Base-by-base conservation (phyloP, 2,888 invertebrate species). In the Thymelicus lineola region DNA sequence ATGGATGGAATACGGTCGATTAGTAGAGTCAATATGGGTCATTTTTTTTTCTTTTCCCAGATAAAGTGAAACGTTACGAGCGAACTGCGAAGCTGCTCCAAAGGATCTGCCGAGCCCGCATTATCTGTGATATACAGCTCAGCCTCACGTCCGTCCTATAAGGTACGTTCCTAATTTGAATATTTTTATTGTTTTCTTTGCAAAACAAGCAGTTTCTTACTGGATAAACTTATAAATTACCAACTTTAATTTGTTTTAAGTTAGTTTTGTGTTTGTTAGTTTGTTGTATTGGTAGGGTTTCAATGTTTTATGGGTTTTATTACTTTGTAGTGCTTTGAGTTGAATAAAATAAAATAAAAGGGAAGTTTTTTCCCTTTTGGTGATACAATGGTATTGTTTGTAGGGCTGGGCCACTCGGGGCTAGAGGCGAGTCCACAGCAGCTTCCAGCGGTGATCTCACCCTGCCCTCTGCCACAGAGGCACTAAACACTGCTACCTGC, bases 321-420 rank as follows among this genome's bases (percentile, higher is more conserved):
- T 58, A 42, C 48, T 35, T 66, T 62, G 63, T 63, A 69, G 58
- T 63, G 57, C 58, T 63, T 63, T 68, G 46, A 69, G 62, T 69
- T 69, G 57, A 48, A 20, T 59, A 71, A 66, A 28, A 28, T 64
- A 20, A 58, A 60, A 64, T 71, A 35, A 64, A 69, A 62, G 69
- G 57, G 62, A 46, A 63, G 28, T 63, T 38, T 42, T n/a, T 63
- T 69, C 58, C 69, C 69, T 69, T 63, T 58, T 69, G 69, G 69
- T 69, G 69, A 69, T 69, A 63, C 46, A 63, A 63, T 69, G 45
- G 62, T 72, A 60, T 74, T 76, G 71, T 74, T 89, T 88, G 73
- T 91, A 95, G 95, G 95, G 95, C 95, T 95, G 94, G 94, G 94
- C 93, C 91, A 95, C 94, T 95, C 93, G 95, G 95, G 95, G 95